Percentiles rank a stretch among this genome's conserved stretches.
These are phyloP conservation scores for Ptychoptera albimana DNA, from an alignment of 2,888 invertebrate genomes.

Conservation along the genomic window DNA sequence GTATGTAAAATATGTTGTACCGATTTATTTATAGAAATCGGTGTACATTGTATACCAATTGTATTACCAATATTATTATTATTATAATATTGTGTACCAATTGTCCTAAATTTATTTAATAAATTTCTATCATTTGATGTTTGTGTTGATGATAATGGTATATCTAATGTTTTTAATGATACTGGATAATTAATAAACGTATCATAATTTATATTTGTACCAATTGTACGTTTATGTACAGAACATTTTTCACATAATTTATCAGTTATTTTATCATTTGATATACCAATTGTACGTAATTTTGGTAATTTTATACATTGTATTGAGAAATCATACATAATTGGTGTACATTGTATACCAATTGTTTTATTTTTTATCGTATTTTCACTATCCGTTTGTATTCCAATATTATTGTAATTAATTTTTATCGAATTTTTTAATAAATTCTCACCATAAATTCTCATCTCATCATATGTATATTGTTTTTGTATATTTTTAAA, in stretches of 20 bases:
- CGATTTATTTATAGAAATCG: not conserved
- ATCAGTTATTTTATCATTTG: conserved; percentile 34
- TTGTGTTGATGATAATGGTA: conserved; percentile 26
- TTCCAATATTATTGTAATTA: not conserved
- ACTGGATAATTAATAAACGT: conserved; percentile 30
- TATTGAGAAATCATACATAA: conserved; percentile 17
- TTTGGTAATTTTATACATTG: conserved; percentile 23
- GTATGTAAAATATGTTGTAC: not conserved
- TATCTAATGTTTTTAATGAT: conserved; percentile 32
- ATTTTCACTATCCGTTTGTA: conserved; percentile 7
- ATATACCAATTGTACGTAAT: conserved; percentile 34
- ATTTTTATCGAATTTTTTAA: conserved; percentile 10
- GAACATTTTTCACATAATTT: conserved; percentile 36
- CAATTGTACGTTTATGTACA: conserved; percentile 35
- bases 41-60: too few relatives aligned
- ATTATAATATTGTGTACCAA: too few relatives aligned
- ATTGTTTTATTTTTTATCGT: conserved; percentile 19
- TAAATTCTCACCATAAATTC: conserved; percentile 18
- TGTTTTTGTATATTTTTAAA: conserved; percentile 18
- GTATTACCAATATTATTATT: too few relatives aligned
- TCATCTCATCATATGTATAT: conserved; percentile 24
- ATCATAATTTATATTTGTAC: conserved; percentile 45
- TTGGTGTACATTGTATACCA: conserved; percentile 25
- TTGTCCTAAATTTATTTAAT: too few relatives aligned
- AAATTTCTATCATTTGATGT: not conserved